Evolutionary conservation across 2,888 invertebrate genomes (phyloP).

Genomic region (Acrobeloides nanus): DNA sequence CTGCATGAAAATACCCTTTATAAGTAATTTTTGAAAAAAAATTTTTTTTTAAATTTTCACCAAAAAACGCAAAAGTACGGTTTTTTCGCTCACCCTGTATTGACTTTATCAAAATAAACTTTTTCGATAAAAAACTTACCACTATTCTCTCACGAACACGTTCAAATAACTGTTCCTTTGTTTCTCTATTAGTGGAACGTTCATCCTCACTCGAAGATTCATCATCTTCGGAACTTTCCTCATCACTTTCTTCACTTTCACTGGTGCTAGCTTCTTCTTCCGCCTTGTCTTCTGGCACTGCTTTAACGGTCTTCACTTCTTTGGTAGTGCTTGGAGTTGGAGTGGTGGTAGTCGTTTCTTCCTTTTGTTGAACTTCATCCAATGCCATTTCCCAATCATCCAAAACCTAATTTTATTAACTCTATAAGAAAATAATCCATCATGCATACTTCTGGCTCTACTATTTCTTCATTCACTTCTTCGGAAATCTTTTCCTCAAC

Average conservation of each 20-base stretch:
- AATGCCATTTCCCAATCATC: constrained; percentile 37
- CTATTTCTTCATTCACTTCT: constrained; percentile 37
- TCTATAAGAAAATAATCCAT: constrained; percentile 45
- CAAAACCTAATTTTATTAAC: constrained; percentile 12
- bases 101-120: too few species aligned
- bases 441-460: constrained; percentile 23
- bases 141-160: constrained; percentile 67
- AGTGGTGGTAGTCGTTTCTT: not conserved
- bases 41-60: too few species aligned
- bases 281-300: not conserved
- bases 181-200: constrained; percentile 62
- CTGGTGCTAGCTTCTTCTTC: not conserved
- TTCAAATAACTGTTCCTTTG: constrained; percentile 70
- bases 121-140: constrained; percentile 1
- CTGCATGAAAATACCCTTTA: too few species aligned
- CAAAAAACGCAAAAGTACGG: too few species aligned
- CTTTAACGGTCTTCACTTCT: not conserved
- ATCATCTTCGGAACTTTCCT: constrained; percentile 3
- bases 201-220: constrained; percentile 54
- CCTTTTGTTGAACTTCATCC: constrained; percentile 9
- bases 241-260: constrained; percentile 6
- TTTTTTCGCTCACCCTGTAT: too few species aligned
- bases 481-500: constrained; percentile 54
- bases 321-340: not conserved
- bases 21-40: too few species aligned